Base-by-base conservation (phyloP, 2,113 vertebrate genomes). In the Aplodontia rufa region DNA sequence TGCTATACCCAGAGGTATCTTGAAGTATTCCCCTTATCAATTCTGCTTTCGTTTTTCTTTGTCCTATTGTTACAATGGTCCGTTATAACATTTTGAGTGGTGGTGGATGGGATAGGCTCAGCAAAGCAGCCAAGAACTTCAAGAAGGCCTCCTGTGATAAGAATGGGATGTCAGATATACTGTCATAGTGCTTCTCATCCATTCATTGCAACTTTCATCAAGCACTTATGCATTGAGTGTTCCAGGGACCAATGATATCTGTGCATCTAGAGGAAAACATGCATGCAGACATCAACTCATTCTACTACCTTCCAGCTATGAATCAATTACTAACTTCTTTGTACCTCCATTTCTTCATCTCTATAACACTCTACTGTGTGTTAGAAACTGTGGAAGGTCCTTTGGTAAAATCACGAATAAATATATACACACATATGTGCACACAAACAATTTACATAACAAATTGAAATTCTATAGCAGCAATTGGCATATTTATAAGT, bases 21-120 rank as follows among this genome's bases (percentile, higher is more conserved):
- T 93, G 32, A 88, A 71, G 6, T 42, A 26, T 68, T 87, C 91
- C 80, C 55, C 35, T 91, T 66, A 60, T 47, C 32, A 72, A 26
- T 9, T 85, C 35, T 68, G 32, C 8, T 51, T 35, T 82, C 40
- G 42, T 26, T 87, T 90, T 53, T 86, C 74, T 75, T 66, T 90
- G 12, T 58, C 42, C 12, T 37, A 37, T 1, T 69, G 19, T 68
- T 89, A 49, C 45, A 82, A 72, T 55, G n/a, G 35, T n/a, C 49
- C 28, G 60, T 90, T 47, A 55, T 47, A 68, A 28, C 51, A 17
- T 62, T 93, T 72, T 74, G n/a, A 69, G 37, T 55, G 19, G 30
- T 78, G 6, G 32, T 30, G 10, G 37, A 53, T 47, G 9, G 60
- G 26, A 62, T 8, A 71, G 26, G 2, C 26, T 88, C 45, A 42